Conservation (phyloP, 1,140 invertebrate genomes). For the Holcopasites calliopsidis region DNA sequence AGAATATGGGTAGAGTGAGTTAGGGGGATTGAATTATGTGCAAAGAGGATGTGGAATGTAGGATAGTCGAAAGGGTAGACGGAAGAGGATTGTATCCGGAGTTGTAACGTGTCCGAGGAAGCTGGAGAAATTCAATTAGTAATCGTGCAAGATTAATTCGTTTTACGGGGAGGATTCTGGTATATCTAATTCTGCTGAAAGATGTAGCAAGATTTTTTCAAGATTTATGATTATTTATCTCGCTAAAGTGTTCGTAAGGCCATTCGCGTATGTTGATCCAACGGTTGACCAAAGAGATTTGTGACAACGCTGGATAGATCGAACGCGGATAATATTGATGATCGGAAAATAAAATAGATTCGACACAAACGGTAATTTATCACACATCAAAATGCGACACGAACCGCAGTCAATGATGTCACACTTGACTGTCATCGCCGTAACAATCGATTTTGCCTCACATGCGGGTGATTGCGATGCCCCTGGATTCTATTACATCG, state of each 20-base stretch:
- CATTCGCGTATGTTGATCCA: no score
- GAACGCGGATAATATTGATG: slow-evolving; percentile 3
- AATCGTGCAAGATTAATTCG: no score
- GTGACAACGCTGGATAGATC: no score
- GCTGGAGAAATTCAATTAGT: no score
- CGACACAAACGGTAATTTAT: slow-evolving; percentile 51
- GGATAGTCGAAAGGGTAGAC: not conserved
- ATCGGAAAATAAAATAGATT: slow-evolving; percentile 33
- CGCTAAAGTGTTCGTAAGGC: no score
- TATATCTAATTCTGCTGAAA: no score
- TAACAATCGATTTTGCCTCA: slow-evolving; percentile 47
- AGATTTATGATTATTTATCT: no score
- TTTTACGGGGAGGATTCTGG: no score
- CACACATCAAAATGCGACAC: slow-evolving; percentile 50
- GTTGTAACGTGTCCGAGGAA: no score
- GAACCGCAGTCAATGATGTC: slow-evolving; percentile 54
- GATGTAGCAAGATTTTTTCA: no score
- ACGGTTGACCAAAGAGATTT: no score
- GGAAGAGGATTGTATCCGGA: not conserved
- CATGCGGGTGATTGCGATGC: slow-evolving; percentile 29
- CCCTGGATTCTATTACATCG: slow-evolving; percentile 16
- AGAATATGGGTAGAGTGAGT: not conserved
- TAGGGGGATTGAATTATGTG: not conserved
- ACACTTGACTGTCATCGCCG: slow-evolving; percentile 26
- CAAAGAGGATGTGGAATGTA: not conserved